Conservation (phyloP, 2,113 vertebrate genomes). For the Lynx canadensis region DNA sequence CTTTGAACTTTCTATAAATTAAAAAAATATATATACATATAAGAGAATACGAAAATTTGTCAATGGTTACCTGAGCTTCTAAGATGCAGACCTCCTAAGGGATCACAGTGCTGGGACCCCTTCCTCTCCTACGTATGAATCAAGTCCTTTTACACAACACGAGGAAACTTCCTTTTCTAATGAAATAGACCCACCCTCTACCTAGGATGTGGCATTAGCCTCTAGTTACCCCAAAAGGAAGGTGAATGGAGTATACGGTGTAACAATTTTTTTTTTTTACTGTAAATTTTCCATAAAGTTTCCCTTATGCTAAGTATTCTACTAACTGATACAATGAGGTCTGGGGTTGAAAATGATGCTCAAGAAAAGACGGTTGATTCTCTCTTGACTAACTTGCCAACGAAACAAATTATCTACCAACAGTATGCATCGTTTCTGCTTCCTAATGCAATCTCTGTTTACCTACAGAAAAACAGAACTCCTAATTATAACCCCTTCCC, state of each 20-base stretch:
- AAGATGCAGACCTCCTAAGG: background rate
- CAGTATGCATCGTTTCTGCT: background rate
- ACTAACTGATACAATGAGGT: background rate
- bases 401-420: background rate
- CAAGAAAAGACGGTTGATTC: background rate
- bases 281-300: background rate
- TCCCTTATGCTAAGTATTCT: background rate
- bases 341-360: background rate
- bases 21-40: background rate
- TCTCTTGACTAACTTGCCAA: slow-evolving; percentile 19
- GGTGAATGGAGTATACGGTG: background rate
- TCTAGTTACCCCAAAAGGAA: background rate
- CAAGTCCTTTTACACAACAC: background rate
- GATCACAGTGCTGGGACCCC: background rate
- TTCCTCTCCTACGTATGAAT: background rate
- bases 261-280: background rate
- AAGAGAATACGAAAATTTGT: background rate
- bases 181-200: background rate
- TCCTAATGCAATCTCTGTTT: background rate
- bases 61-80: background rate
- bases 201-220: background rate
- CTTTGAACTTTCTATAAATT: background rate
- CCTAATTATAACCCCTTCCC: background rate
- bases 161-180: background rate
- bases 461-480: background rate